Evolutionary conservation across 1,140 invertebrate genomes (phyloP).

Genomic region (Apis laboriosa): DNA sequence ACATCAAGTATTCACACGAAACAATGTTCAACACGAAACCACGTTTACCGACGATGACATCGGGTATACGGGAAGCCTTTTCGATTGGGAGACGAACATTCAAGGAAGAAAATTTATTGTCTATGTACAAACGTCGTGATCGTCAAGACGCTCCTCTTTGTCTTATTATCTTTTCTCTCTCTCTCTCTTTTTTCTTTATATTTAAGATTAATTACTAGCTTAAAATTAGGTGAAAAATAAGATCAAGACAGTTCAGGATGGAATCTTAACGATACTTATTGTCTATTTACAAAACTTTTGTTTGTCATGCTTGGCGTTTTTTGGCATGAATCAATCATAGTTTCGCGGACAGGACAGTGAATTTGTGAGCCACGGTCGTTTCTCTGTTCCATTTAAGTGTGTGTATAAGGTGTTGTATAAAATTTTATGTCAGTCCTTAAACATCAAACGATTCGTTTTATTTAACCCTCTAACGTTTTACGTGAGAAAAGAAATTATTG

Average conservation of each 20-base stretch:
- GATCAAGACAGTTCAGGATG: slow-evolving; percentile 32
- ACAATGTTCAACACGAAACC: slow-evolving; percentile 24
- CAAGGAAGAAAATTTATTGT: slow-evolving; percentile 63
- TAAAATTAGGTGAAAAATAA: slow-evolving; percentile 60
- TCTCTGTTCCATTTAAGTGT: not conserved
- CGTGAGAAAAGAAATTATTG: no score
- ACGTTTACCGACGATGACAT: slow-evolving; percentile 8
- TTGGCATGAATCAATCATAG: slow-evolving; percentile 38
- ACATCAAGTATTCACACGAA: slow-evolving; percentile 44
- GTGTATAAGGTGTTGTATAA: not conserved
- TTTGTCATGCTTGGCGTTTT: slow-evolving; percentile 32
- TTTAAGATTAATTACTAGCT: slow-evolving; percentile 32
- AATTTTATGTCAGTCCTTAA: not conserved
- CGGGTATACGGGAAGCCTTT: slow-evolving; percentile 28
- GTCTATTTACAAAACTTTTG: slow-evolving; percentile 63
- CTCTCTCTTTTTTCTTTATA: not conserved
- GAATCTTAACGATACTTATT: slow-evolving; percentile 62
- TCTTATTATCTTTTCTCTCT: not conserved
- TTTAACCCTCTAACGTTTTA: no score
- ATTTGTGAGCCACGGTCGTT: not conserved
- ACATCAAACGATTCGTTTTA: not conserved
- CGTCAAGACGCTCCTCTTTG: not conserved
- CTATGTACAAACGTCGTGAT: slow-evolving; percentile 65
- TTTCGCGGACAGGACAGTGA: not conserved
- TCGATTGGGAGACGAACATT: slow-evolving; percentile 32